phyloP scores from a whole-genome alignment of 2,888 invertebrate species.

The Euphydryas editha region DNA sequence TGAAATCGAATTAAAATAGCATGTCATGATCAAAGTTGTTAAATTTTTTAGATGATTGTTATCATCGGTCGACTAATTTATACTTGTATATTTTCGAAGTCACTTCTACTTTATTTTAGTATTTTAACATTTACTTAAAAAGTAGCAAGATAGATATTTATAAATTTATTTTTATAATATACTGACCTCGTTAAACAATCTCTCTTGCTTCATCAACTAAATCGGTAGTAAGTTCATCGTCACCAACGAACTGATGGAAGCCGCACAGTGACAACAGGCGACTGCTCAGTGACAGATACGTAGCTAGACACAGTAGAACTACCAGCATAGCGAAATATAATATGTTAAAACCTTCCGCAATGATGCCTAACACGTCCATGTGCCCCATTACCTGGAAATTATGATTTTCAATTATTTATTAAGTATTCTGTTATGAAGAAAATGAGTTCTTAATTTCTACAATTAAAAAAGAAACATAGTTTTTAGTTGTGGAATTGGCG shows the following conservation, averaged over 20 bases:
- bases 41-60: too few relatives aligned
- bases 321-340: slow-evolving; percentile 99
- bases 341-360: slow-evolving; percentile 99
- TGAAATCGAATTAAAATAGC: too few relatives aligned
- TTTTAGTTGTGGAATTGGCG: too few relatives aligned
- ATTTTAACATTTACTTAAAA: neutral
- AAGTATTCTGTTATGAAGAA: neutral
- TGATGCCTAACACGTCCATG: slow-evolving; percentile 98
- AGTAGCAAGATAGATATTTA: neutral
- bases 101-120: too few relatives aligned
- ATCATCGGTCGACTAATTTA: too few relatives aligned
- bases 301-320: slow-evolving; percentile 93
- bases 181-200: slow-evolving; percentile 92
- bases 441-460: too few relatives aligned
- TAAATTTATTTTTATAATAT: too few relatives aligned
- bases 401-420: slow-evolving; percentile 1
- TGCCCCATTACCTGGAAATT: slow-evolving; percentile 96
- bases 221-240: slow-evolving; percentile 97
- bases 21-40: too few relatives aligned
- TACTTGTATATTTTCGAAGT: too few relatives aligned
- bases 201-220: slow-evolving; percentile 97
- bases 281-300: slow-evolving; percentile 96
- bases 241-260: slow-evolving; percentile 98
- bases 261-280: slow-evolving; percentile 95
- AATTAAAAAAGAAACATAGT: too few relatives aligned